These are phyloP conservation scores for Sphaerodactylus townsendi DNA, from an alignment of 2,113 vertebrate genomes.

Conservation along the genomic window DNA sequence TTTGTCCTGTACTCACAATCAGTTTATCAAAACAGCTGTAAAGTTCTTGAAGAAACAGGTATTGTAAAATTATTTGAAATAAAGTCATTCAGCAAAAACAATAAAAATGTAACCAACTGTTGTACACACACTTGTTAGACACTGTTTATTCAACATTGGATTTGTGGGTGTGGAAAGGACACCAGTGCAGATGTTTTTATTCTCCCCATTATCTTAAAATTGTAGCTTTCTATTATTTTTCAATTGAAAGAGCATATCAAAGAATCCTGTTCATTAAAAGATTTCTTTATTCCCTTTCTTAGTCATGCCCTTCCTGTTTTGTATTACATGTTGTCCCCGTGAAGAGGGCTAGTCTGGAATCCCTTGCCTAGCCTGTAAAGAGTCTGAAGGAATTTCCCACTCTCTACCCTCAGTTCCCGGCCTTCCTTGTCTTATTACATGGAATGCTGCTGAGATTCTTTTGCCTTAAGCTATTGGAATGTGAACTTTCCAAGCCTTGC, in stretches of 20 bases:
- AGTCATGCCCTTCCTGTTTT: neutral
- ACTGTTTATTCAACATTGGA: neutral
- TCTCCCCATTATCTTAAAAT: neutral
- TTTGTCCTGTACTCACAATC: too few species aligned
- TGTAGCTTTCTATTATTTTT: neutral
- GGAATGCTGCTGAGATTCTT: neutral
- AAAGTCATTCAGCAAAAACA: too few species aligned
- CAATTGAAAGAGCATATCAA: neutral
- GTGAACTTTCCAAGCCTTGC: neutral
- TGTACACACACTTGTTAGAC: neutral
- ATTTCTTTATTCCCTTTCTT: neutral
- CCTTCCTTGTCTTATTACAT: neutral
- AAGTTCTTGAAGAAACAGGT: too few species aligned
- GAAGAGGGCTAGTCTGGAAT: neutral
- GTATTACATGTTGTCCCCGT: neutral
- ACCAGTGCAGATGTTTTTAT: neutral
- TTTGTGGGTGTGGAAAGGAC: neutral
- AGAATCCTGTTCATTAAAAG: neutral
- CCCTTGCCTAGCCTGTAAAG: too few species aligned
- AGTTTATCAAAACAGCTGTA: too few species aligned
- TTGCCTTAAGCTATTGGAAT: neutral
- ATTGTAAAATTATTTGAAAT: too few species aligned
- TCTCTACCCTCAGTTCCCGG: fast-evolving
- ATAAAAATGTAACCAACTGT: too few species aligned
- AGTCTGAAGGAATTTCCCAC: too few species aligned